Evolutionary conservation across 1,140 invertebrate genomes (phyloP).

Genomic region (Hylyphantes graminicola): DNA sequence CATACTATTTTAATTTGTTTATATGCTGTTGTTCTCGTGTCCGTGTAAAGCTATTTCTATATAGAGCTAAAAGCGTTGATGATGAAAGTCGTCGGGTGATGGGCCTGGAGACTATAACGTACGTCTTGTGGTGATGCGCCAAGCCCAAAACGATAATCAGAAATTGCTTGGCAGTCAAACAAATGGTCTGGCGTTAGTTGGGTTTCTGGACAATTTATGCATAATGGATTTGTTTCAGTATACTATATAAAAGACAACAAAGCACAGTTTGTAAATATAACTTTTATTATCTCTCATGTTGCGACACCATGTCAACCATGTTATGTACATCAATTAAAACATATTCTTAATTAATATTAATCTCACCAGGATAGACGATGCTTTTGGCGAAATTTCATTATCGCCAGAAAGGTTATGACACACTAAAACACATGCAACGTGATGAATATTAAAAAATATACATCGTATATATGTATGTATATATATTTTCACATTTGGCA

Average conservation of each 20-base stretch:
- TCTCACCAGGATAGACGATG: conserved; percentile 53
- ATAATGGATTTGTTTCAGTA: too few relatives aligned
- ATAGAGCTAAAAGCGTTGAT: too few relatives aligned
- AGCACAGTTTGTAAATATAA: conserved; percentile 56
- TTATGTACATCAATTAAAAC: conserved; percentile 60
- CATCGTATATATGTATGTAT: conserved; percentile 58
- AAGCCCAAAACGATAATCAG: too few relatives aligned
- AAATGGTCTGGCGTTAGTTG: too few relatives aligned
- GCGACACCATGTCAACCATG: conserved; percentile 55
- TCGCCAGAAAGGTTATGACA: conserved; percentile 53
- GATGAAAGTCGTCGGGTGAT: too few relatives aligned
- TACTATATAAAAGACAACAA: neutral
- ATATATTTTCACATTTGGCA: conserved; percentile 52
- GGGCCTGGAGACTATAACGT: too few relatives aligned
- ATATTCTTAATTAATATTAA: conserved; percentile 42
- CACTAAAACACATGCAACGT: conserved; percentile 56
- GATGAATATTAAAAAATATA: conserved; percentile 61
- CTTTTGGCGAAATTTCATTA: conserved; percentile 22
- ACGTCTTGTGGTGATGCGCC: too few relatives aligned
- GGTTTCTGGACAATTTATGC: too few relatives aligned
- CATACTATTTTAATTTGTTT: too few relatives aligned
- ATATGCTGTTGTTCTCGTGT: too few relatives aligned
- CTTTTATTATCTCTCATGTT: conserved; percentile 59
- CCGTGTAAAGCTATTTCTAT: too few relatives aligned
- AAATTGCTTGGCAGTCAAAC: too few relatives aligned